A percentile compares a stretch with the other conserved stretches of the same genome.
Evolutionary conservation across 2,888 invertebrate genomes (phyloP).

Genomic region (Lymantria monacha): DNA sequence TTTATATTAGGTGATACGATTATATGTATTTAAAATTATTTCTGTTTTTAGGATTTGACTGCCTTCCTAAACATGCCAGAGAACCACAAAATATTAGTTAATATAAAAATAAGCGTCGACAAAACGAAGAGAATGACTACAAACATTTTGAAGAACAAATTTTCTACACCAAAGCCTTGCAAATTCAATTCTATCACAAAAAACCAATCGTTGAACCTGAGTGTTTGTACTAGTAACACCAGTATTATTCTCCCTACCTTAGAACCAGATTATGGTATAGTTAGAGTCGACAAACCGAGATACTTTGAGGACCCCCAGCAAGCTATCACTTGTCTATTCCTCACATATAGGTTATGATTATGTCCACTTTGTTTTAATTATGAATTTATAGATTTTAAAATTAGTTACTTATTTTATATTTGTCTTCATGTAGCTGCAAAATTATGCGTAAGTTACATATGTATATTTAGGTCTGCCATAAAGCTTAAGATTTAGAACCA

Average conservation of each 20-base stretch:
- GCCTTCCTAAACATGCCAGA: conserved; percentile 58
- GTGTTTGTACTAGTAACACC: conserved; percentile 27
- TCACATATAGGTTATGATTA: conserved; percentile 58
- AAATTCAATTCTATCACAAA: conserved; percentile 45
- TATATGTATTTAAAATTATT: not conserved
- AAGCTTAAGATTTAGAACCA: no score
- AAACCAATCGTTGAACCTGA: conserved; percentile 46
- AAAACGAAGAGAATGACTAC: conserved; percentile 60
- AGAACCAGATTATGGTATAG: conserved; percentile 71
- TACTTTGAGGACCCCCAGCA: conserved; percentile 71
- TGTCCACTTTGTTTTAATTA: not conserved
- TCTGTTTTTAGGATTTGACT: conserved; percentile 55
- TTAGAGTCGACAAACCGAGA: conserved; percentile 56
- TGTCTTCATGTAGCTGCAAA: not conserved
- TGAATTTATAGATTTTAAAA: not conserved
- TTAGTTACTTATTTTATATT: not conserved
- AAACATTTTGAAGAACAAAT: conserved; percentile 49
- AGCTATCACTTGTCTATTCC: conserved; percentile 67
- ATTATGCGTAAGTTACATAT: not conserved
- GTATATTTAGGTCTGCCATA: no score
- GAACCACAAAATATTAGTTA: conserved; percentile 61
- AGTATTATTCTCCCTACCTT: conserved; percentile 50
- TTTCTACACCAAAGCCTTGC: conserved; percentile 46
- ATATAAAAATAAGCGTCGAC: conserved; percentile 61
- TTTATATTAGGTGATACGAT: not conserved